A percentile compares a stretch with the other conserved stretches of the same genome.
phyloP scores from a whole-genome alignment of 2,888 invertebrate genomes.

The Laspeyria flexula region DNA sequence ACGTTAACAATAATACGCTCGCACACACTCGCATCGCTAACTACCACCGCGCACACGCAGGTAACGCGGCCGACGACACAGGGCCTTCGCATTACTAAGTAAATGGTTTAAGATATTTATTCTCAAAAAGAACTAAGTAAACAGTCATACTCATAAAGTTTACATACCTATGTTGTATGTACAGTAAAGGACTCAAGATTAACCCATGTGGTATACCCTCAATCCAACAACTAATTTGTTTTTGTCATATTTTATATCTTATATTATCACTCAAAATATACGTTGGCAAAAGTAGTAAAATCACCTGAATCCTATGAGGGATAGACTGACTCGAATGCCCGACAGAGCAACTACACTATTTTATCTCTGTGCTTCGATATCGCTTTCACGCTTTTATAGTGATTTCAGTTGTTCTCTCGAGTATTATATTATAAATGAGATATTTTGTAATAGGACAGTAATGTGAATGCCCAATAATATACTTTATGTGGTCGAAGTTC shows the following conservation, averaged over 20 bases:
- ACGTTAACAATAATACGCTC: conserved; percentile 81
- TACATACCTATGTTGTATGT: no score
- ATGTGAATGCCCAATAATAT: conserved; percentile 65
- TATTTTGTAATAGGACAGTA: conserved; percentile 28
- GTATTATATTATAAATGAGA: conserved; percentile 9
- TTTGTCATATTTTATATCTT: not conserved
- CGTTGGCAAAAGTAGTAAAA: not conserved
- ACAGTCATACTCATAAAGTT: no score
- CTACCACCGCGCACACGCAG: conserved; percentile 85
- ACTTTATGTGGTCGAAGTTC: conserved; percentile 74
- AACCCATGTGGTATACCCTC: not conserved
- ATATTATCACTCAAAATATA: no score
- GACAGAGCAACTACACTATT: conserved; percentile 41
- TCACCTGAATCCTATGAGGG: not conserved
- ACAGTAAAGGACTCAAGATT: no score
- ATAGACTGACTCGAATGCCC: conserved; percentile 15
- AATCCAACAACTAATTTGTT: not conserved
- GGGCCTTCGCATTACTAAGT: conserved; percentile 67
- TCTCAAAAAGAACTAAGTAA: no score
- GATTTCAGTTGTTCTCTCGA: conserved; percentile 45
- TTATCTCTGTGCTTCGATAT: conserved; percentile 43
- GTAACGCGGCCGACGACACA: conserved; percentile 71
- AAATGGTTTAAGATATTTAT: no score
- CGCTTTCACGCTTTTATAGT: conserved; percentile 53
- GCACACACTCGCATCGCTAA: conserved; percentile 83